phyloP scores from a whole-genome alignment of 2,797 vertebrate species.

The Sebastolobus alascanus region DNA sequence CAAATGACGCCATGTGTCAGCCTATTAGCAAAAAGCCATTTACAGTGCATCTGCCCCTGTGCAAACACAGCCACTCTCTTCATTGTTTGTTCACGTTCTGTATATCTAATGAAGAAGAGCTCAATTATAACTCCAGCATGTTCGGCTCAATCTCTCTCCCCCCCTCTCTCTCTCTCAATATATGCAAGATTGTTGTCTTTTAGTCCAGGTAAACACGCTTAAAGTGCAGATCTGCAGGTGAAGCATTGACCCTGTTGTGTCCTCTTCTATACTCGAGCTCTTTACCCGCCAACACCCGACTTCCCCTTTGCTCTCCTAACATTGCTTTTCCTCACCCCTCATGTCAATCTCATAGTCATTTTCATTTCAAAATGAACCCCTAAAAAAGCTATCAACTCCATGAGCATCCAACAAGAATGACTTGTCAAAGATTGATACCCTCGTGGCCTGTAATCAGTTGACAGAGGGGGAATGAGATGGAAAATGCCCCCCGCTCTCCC shows the following conservation, averaged over 20 bases:
- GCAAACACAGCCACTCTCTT: slow-evolving; percentile 30
- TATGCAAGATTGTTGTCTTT: slow-evolving; percentile 3
- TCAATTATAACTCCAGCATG: slow-evolving; percentile 31
- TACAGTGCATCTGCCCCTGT: slow-evolving; percentile 12
- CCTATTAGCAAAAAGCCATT: slow-evolving; percentile 54
- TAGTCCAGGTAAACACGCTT: slow-evolving; percentile 32
- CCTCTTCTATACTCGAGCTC: not conserved
- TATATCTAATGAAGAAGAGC: slow-evolving; percentile 46
- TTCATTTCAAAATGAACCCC: slow-evolving; percentile 65
- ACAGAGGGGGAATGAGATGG: slow-evolving; percentile 47
- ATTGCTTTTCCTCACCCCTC: slow-evolving; percentile 6
- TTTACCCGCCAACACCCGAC: not conserved
- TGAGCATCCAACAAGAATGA: slow-evolving; percentile 40
- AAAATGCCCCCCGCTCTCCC: slow-evolving; percentile 34
- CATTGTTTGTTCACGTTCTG: slow-evolving; percentile 40
- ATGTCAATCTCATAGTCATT: slow-evolving; percentile 39
- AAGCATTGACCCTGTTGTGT: slow-evolving; percentile 5
- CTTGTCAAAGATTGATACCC: slow-evolving; percentile 64
- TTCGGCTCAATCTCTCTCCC: not conserved
- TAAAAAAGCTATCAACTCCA: slow-evolving; percentile 45
- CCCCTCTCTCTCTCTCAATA: not conserved
- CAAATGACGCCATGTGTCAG: slow-evolving; percentile 47
- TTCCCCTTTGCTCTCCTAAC: not conserved
- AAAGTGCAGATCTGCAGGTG: slow-evolving; percentile 12
- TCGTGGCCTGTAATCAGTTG: slow-evolving; percentile 51